phyloP scores from a whole-genome alignment of 2,797 vertebrate species.

The Danio jaintianensis region DNA sequence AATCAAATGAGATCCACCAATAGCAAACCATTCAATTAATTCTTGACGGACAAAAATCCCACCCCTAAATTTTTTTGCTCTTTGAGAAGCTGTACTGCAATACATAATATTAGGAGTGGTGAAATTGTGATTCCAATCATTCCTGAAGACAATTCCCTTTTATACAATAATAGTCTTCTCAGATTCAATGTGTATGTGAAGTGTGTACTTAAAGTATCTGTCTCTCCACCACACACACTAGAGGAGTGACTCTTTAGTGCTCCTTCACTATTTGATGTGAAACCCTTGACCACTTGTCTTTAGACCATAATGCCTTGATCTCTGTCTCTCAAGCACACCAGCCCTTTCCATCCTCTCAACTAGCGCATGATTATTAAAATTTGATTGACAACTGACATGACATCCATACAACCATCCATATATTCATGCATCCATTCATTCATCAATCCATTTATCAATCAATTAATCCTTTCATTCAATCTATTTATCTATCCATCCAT shows the following conservation, averaged over 20 bases:
- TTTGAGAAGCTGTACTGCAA: neutral
- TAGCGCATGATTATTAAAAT: neutral
- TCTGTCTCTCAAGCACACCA: conserved; percentile 2
- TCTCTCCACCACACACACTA: neutral
- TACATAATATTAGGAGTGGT: neutral
- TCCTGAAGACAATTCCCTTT: neutral
- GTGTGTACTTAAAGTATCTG: neutral
- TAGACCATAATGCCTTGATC: neutral
- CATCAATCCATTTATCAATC: too few relatives aligned
- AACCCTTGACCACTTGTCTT: conserved; percentile 15
- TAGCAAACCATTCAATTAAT: too few relatives aligned
- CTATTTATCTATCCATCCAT: too few relatives aligned
- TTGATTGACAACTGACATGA: neutral
- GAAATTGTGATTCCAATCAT: neutral
- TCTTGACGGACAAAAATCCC: too few relatives aligned
- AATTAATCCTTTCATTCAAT: too few relatives aligned
- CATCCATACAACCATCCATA: neutral
- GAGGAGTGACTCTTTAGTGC: neutral
- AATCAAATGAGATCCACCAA: too few relatives aligned
- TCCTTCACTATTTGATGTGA: conserved; percentile 1
- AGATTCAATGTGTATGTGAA: neutral
- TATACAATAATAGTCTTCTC: neutral
- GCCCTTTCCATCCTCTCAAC: neutral
- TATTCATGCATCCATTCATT: neutral
- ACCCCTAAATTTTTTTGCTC: too few relatives aligned